Conservation (phyloP, 30 jellyfish, hydroid and myxozoan species). For the Hydractinia echinata region DNA sequence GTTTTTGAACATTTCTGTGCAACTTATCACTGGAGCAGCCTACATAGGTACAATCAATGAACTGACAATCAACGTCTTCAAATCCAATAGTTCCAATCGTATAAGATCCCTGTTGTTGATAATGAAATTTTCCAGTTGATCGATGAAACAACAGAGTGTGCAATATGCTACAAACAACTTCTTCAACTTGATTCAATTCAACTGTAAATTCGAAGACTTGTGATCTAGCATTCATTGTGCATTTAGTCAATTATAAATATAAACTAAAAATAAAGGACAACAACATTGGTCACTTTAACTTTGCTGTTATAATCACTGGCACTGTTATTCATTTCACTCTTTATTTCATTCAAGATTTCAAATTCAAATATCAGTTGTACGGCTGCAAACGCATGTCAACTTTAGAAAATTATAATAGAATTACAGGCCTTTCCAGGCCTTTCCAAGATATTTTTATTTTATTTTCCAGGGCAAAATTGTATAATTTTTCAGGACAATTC, state of each 20-base stretch:
- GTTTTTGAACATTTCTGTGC: conserved; percentile 36
- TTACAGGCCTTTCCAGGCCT: too few relatives aligned
- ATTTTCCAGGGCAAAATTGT: too few relatives aligned
- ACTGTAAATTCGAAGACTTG: conserved; percentile 62
- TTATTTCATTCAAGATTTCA: too few relatives aligned
- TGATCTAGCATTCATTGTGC: conserved; percentile 77
- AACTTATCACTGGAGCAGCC: conserved; percentile 75
- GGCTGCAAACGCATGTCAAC: too few relatives aligned
- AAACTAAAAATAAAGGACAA: background rate
- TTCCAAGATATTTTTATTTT: too few relatives aligned
- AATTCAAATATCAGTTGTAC: too few relatives aligned
- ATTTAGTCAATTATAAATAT: background rate
- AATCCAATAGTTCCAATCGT: conserved; percentile 95
- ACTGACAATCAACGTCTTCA: conserved; percentile 94
- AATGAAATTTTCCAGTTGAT: conserved; percentile 93
- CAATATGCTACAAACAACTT: conserved; percentile 73
- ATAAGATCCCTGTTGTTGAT: conserved; percentile 76
- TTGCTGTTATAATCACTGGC: too few relatives aligned
- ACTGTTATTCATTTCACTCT: too few relatives aligned
- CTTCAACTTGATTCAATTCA: conserved; percentile 77
- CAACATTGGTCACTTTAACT: too few relatives aligned
- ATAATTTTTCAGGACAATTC: too few relatives aligned
- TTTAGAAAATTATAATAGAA: too few relatives aligned
- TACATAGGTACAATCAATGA: conserved; percentile 81
- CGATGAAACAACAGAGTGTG: conserved; percentile 86